phyloP scores from a whole-genome alignment of 2,888 invertebrate species.

The Xestoiulus laeticollis region DNA sequence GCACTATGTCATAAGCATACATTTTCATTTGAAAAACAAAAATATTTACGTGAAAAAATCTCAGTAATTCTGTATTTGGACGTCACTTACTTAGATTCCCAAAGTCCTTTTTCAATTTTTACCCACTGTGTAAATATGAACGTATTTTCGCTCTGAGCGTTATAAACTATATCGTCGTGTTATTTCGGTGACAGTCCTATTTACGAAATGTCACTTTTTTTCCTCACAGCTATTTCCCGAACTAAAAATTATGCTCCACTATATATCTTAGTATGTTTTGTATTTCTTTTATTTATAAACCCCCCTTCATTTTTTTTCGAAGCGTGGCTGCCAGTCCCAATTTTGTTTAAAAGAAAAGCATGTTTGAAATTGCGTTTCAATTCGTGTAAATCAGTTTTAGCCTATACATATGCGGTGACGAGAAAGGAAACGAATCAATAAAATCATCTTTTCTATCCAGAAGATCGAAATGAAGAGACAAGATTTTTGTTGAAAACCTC shows the following conservation, averaged over 20 bases:
- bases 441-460: neutral
- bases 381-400: constrained; percentile 16
- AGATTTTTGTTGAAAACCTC: constrained; percentile 29
- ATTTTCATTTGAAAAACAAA: too few species aligned
- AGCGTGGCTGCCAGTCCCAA: neutral
- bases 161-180: neutral
- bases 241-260: neutral
- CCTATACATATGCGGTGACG: neutral
- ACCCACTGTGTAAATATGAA: neutral
- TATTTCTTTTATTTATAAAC: neutral
- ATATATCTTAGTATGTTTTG: neutral
- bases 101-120: too few species aligned
- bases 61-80: too few species aligned
- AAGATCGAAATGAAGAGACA: constrained; percentile 17
- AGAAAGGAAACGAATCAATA: constrained; percentile 10
- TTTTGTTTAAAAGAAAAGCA: constrained; percentile 6
- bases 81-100: too few species aligned
- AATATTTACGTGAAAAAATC: too few species aligned
- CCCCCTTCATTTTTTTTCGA: neutral
- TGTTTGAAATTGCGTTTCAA: constrained; percentile 20
- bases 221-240: neutral
- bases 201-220: neutral
- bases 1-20: too few species aligned
- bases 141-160: neutral
- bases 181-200: neutral